Base-by-base conservation (phyloP, 2,888 invertebrate species). In the Polydrusus pterygomalis region DNA sequence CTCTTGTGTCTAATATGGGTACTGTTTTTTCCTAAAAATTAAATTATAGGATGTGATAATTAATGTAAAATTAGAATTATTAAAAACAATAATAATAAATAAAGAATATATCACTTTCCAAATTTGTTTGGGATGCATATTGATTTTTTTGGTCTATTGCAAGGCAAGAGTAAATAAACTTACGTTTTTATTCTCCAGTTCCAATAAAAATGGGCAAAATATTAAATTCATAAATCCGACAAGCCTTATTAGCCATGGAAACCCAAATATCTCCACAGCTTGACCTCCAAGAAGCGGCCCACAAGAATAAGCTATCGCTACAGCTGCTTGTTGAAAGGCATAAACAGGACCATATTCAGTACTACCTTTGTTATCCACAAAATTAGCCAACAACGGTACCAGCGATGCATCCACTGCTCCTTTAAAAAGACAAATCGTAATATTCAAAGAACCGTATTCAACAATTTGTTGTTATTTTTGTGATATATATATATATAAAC, bases 341-440 rank as follows among this genome's bases (percentile, higher is more conserved):
- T 96, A 96, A n/a, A 95, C 93, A 0, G 92, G 91, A 3, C 94
- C 94, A 84, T 95, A 95, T 79, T 91, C 91, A n/a, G 90, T 90
- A 78, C 89, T 88, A 78, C 90, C 90, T 77, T 87, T 84, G 11
- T 85, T 82, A 85, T 93, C 93, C 3, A 95, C 95, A 74, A 95
- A 88, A 69, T 91, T 90, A 0, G 95, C 96, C 76, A 96, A 84
- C 17, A 95, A 87, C 0, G 96, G 96, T 75, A 95, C 94, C 70
- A 96, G 86, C 30, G 95, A 93, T 0, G 95, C 94, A 86, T 96
- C 96, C 11, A 95, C 92, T 0, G 93, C 90, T 0, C 96, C 78
- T 78, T 63, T 54, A 77, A 74, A 17, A 45, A 43, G 15, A 63
- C 13, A 43, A 38, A 60, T 38, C 17, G 64, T 69, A 25, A 18